These are phyloP conservation scores for Pogonomyrmex barbatus DNA, from an alignment of 1,140 invertebrate species.

Conservation along the genomic window DNA sequence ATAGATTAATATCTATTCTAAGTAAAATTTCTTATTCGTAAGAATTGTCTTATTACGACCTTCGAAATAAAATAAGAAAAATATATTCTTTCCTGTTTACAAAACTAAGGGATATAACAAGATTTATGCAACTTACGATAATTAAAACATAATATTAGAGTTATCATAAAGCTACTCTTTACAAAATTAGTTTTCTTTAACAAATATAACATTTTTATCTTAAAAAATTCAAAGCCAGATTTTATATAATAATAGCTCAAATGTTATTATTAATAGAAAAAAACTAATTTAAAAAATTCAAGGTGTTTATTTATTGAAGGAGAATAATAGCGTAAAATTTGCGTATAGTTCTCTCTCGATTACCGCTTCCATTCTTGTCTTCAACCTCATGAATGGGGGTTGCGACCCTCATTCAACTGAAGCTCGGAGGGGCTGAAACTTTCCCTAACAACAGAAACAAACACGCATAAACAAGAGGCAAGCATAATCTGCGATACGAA, in stretches of 20 bases:
- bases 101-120: not conserved
- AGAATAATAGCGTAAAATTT: not conserved
- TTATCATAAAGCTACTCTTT: not conserved
- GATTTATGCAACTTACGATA: not conserved
- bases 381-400: slow-evolving; percentile 51
- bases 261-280: not conserved
- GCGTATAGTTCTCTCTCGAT: not conserved
- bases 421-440: slow-evolving; percentile 45
- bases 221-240: not conserved
- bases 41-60: not conserved
- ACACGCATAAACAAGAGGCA: slow-evolving; percentile 59
- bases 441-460: slow-evolving; percentile 72
- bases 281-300: not conserved
- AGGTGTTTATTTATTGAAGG: slow-evolving; percentile 2
- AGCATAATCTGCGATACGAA: not conserved
- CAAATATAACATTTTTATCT: not conserved
- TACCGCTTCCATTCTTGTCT: not conserved
- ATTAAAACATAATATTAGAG: not conserved
- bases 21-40: not conserved
- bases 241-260: not conserved
- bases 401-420: slow-evolving; percentile 14
- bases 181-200: not conserved
- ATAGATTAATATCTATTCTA: not conserved
- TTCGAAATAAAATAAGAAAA: not conserved
- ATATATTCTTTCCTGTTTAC: not conserved